Evolutionary conservation across 2,888 invertebrate genomes (phyloP).

Genomic region (Brassicogethes aeneus): DNA sequence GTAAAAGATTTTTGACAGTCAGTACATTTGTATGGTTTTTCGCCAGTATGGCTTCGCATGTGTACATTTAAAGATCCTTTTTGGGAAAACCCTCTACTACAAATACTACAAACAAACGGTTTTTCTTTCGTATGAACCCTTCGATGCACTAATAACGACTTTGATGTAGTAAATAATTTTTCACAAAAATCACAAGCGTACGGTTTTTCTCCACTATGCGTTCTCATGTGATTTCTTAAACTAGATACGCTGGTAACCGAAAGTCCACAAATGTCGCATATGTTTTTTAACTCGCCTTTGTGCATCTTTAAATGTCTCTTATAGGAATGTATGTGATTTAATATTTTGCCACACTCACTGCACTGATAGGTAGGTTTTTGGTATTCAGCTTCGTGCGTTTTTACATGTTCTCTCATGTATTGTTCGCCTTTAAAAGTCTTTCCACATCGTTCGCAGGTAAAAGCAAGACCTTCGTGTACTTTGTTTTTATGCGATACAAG

Average conservation of each 20-base stretch:
- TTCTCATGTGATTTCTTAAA: conserved; percentile 16
- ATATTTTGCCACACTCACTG: conserved; percentile 19
- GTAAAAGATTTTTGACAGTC: conserved; percentile 33
- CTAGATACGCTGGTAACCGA: background rate
- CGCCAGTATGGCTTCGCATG: conserved; percentile 25
- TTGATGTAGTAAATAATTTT: conserved; percentile 9
- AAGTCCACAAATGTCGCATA: conserved; percentile 12
- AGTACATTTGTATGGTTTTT: conserved; percentile 25
- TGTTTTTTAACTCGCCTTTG: conserved; percentile 2
- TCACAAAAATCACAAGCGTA: conserved; percentile 16
- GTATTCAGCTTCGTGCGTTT: conserved; percentile 19
- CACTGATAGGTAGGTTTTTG: conserved; percentile 17
- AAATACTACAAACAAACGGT: conserved; percentile 13
- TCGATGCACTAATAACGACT: conserved; percentile 6
- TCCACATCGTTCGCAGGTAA: conserved; percentile 21
- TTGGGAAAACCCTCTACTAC: conserved; percentile 7
- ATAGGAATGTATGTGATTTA: conserved; percentile 3
- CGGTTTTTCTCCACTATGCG: conserved; percentile 19
- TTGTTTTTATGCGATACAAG: conserved; percentile 20
- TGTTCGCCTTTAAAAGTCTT: conserved; percentile 24
- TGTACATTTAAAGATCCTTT: conserved; percentile 7
- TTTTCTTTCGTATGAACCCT: conserved; percentile 13
- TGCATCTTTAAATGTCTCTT: conserved; percentile 3
- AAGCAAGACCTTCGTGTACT: conserved; percentile 23
- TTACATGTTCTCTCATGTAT: conserved; percentile 20